phyloP scores from a whole-genome alignment of 1,140 invertebrate species.

The Brachionus rubens region DNA sequence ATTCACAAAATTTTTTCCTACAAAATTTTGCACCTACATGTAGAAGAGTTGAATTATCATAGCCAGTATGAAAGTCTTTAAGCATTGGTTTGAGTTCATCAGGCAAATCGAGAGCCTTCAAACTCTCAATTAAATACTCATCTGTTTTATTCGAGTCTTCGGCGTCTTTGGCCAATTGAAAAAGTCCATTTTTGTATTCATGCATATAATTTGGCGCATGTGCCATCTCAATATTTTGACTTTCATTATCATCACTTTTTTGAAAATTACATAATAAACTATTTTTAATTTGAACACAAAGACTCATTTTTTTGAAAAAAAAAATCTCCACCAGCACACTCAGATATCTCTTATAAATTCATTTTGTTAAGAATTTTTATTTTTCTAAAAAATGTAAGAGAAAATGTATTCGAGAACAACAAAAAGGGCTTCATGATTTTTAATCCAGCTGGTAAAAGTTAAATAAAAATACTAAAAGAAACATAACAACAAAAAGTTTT shows the following conservation, averaged over 20 bases:
- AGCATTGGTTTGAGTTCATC: constrained; percentile 8
- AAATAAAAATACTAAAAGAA: too few relatives aligned
- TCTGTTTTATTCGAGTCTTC: constrained; percentile 34
- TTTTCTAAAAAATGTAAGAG: too few relatives aligned
- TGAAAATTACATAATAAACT: background rate
- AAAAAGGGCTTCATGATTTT: too few relatives aligned
- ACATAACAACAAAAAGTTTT: too few relatives aligned
- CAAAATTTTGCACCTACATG: constrained; percentile 32
- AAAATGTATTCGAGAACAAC: too few relatives aligned
- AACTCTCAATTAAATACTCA: constrained; percentile 22
- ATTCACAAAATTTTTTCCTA: constrained; percentile 13
- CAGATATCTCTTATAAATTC: too few relatives aligned
- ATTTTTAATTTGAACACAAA: constrained; percentile 13
- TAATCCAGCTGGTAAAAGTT: too few relatives aligned
- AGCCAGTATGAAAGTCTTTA: constrained; percentile 38
- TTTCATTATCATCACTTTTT: constrained; percentile 13
- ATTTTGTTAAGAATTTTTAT: too few relatives aligned
- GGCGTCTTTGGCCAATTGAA: constrained; percentile 12
- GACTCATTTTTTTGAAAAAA: constrained; percentile 1
- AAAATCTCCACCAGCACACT: too few relatives aligned
- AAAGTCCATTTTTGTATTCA: constrained; percentile 24
- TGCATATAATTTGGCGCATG: background rate
- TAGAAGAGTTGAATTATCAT: constrained; percentile 27
- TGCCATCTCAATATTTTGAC: background rate
- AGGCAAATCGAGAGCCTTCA: constrained; percentile 10